These are phyloP conservation scores for Gadopsis marmoratus DNA, from an alignment of 2,797 vertebrate genomes.

Conservation along the genomic window DNA sequence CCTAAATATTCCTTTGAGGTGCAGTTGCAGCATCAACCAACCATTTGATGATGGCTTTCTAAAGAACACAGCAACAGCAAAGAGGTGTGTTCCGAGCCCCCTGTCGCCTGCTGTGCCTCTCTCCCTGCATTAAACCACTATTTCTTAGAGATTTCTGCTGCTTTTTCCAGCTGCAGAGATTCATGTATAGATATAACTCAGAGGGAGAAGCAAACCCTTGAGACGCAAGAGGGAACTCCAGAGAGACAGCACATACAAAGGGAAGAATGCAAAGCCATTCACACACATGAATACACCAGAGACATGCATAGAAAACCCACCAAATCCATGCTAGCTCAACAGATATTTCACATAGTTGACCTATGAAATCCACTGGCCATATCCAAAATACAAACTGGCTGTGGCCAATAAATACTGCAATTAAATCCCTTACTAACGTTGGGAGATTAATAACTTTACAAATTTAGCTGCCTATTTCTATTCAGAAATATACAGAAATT, in stretches of 20 bases:
- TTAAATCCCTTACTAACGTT: not conserved
- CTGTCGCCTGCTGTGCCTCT: slow-evolving; percentile 32
- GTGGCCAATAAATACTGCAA: not conserved
- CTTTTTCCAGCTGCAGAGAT: slow-evolving; percentile 38
- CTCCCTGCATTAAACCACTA: slow-evolving; percentile 26
- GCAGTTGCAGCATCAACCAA: slow-evolving; percentile 27
- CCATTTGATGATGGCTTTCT: slow-evolving; percentile 55
- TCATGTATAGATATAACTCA: slow-evolving; percentile 35
- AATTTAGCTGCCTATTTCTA: not conserved
- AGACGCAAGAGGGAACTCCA: slow-evolving; percentile 21
- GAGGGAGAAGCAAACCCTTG: slow-evolving; percentile 30
- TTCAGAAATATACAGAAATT: not conserved
- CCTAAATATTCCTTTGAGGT: slow-evolving; percentile 36
- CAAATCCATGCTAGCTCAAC: not conserved
- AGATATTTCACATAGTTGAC: not conserved
- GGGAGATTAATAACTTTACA: not conserved
- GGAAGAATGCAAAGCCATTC: slow-evolving; percentile 25
- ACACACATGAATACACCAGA: slow-evolving; percentile 6
- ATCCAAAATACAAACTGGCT: too few relatives aligned
- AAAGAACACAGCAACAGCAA: slow-evolving; percentile 41
- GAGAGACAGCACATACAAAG: slow-evolving; percentile 22
- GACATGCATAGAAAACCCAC: slow-evolving; percentile 6
- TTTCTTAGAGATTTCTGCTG: slow-evolving; percentile 30
- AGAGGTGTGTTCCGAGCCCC: slow-evolving; percentile 20
- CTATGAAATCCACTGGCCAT: not conserved